Evolutionary conservation across 2,888 invertebrate species (phyloP).

Genomic region (Elgonia sp.): DNA sequence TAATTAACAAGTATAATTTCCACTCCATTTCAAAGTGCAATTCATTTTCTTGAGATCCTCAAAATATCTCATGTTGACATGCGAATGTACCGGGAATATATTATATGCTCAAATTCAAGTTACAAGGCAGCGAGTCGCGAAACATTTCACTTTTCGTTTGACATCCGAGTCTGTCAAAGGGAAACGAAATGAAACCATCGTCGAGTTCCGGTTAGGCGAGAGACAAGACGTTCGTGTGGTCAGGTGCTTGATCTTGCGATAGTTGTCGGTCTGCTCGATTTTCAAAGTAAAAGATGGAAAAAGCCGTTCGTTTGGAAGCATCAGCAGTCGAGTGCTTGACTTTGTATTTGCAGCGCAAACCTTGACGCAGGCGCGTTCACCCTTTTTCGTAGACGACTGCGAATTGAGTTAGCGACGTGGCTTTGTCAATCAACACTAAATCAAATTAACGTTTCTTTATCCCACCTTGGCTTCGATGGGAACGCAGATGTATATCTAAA

Average conservation of each 20-base stretch:
- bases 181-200: conserved; percentile 71
- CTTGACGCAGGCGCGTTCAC: conserved; percentile 68
- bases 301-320: conserved; percentile 31
- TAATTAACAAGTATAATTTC: too few relatives aligned
- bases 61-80: conserved; percentile 63
- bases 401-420: conserved; percentile 80
- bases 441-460: conserved; percentile 81
- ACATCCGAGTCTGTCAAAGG: conserved; percentile 72
- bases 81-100: conserved; percentile 47
- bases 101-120: conserved; percentile 61
- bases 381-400: conserved; percentile 63
- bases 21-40: not conserved
- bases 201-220: conserved; percentile 60
- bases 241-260: conserved; percentile 71
- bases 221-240: conserved; percentile 69
- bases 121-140: conserved; percentile 60
- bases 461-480: conserved; percentile 57
- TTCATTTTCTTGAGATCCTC: conserved; percentile 34
- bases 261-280: conserved; percentile 66
- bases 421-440: conserved; percentile 75
- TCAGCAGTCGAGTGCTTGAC: conserved; percentile 49
- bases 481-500: conserved; percentile 45
- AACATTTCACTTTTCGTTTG: conserved; percentile 73
- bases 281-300: conserved; percentile 68
- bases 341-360: conserved; percentile 58